Percentiles rank a stretch among this genome's conserved stretches.
These are phyloP conservation scores for Anthopleura sola DNA, from an alignment of 64 coral and sea anemone species.

Conservation along the genomic window DNA sequence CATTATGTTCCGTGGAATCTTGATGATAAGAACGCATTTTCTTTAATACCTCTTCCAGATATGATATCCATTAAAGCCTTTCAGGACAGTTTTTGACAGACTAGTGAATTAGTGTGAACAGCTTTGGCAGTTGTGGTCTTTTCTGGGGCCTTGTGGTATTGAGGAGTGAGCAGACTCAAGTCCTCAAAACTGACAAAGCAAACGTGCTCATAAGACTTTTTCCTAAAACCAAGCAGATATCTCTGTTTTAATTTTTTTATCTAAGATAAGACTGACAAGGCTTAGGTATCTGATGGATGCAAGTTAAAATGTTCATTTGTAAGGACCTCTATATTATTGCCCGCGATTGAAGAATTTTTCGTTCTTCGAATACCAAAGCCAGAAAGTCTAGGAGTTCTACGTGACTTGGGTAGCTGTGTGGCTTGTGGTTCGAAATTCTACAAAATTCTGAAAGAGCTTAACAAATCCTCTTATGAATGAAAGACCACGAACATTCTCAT, in stretches of 20 bases:
- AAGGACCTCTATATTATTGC: neutral
- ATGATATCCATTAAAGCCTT: conserved; percentile 17
- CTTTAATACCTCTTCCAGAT: conserved; percentile 18
- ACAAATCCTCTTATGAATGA: neutral
- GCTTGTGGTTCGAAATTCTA: neutral
- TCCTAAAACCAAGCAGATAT: neutral
- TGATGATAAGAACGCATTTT: conserved; percentile 11
- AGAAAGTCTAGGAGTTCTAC: neutral
- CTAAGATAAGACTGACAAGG: neutral
- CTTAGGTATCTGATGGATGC: neutral
- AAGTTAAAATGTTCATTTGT: neutral
- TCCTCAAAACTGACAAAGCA: neutral
- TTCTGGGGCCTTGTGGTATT: neutral
- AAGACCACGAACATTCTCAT: neutral
- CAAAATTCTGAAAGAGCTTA: neutral
- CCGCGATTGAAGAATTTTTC: neutral
- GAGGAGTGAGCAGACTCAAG: neutral
- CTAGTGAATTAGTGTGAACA: neutral
- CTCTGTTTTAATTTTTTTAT: neutral
- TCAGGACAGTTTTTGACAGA: conserved; percentile 1
- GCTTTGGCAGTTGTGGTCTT: conserved; percentile 11
- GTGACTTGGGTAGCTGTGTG: neutral
- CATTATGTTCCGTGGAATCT: neutral
- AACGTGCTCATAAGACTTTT: neutral
- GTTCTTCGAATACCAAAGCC: neutral